Evolutionary conservation across 1,140 invertebrate species (phyloP), one percentile per base, ranked within the genome.

Genomic region (Pseudoatta argentina): DNA sequence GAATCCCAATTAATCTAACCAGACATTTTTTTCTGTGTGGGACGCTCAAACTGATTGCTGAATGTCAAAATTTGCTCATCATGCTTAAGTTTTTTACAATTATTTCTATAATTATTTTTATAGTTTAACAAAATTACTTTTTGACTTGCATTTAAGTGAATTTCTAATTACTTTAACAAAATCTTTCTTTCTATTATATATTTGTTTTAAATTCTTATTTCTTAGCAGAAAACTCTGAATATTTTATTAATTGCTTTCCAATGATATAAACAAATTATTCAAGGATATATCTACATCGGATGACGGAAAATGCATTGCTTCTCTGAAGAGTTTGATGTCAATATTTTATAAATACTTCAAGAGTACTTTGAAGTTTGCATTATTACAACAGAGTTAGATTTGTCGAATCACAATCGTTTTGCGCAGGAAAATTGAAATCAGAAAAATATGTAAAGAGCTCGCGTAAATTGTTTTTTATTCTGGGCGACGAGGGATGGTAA

Each of bases 401-500:
- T 39, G n/a, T 72, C 12, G 63, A 39, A 12, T 8, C 48, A 18
- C 67, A 55, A 39, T 57, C 2, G 30, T 59, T 14, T 61, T 51
- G 39, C 12, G 7, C 21, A 18, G 34, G 44, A 73, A 27, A 61
- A 27, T 61, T 48, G 34, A 72, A 57, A 72, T 8, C 18, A 24
- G 24, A 73, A 44, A 83, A 83, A 83, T 51, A 73, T 21, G 55
- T 27, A 27, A 81, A 66, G 64, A 51, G 27, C 27, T 51, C 39
- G 55, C 39, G 39, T 61, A 83, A 83, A 83, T 75, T 75, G 57
- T 75, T 83, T 75, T 83, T 75, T 83, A 63, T 63, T 24, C 27
- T 18, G 18, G 16, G 24, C 61, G 24, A 82, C 67, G 53, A 39
- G n/a, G 39, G 24, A 30, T 55, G 14, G 16, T 18, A 44, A 44